Evolutionary conservation across 1,140 invertebrate species (phyloP), one percentile per base, ranked within the genome.

Genomic region (Trachymyrmex septentrionalis): DNA sequence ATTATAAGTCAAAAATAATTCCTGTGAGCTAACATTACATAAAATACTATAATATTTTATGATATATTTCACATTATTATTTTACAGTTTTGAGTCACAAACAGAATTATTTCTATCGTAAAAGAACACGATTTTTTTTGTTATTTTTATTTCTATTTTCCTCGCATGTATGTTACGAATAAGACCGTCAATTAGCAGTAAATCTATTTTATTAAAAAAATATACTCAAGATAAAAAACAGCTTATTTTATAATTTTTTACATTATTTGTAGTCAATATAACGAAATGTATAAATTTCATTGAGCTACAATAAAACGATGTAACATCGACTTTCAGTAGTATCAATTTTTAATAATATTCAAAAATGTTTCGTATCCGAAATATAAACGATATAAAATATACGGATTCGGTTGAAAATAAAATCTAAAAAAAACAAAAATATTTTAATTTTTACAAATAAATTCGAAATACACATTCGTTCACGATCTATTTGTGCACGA

Each of bases 151-250:
- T 3, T 19, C 2, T 34, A 19, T 16, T 80, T 57, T 14, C 1
- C 16, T 73, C 27, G 7, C 14, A 27, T n/a, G n/a, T 48, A 72
- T 6, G 12, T 59, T 82, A 72, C 19, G n/a, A 75, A 84, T 38
- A 61, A 84, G 24, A 57, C 24, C 50, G 34, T 24, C 24, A 48
- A 73, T 69, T 34, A 69, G 4, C n/a, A 44, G 4, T 7, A 69
- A 80, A 50, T 19, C 7, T 63, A 30, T 80, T 80, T 55, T 80
- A 55, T 38, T 67, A 3, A 24, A 69, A 63, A 80, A 67, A 50
- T 66, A 34, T 66, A 69, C 3, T 48, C 10, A 66, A 55, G 9
- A 81, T 55, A 9, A 55, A 34, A 21, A 38, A 38, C 34, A 38
- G 7, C 2, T 24, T 50, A 73, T 73, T 73, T 50, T 16, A 75